phyloP scores from a whole-genome alignment of 2,888 invertebrate genomes.

The Hyppa rectilinea region DNA sequence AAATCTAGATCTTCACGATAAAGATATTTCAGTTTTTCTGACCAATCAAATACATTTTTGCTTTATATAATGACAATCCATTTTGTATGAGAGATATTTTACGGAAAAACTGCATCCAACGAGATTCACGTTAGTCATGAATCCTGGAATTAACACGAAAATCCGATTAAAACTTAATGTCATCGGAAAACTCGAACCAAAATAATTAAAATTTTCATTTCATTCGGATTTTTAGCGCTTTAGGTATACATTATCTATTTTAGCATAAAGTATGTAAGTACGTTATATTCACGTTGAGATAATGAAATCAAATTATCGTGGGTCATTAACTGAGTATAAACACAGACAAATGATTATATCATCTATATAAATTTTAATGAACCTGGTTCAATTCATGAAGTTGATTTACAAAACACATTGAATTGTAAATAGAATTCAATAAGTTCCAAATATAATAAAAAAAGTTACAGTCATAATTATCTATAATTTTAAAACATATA shows the following conservation, averaged over 20 bases:
- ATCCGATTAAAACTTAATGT: slow-evolving; percentile 56
- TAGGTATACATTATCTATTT: background rate
- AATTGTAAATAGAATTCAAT: background rate
- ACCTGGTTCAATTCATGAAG: background rate
- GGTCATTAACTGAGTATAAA: background rate
- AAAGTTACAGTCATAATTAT: no score
- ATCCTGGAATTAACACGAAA: slow-evolving; percentile 56
- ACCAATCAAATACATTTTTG: slow-evolving; percentile 10
- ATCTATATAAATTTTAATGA: background rate
- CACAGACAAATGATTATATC: background rate
- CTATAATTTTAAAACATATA: no score
- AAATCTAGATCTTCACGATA: background rate
- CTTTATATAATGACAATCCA: slow-evolving; percentile 10
- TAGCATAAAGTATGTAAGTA: background rate
- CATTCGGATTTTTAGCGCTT: slow-evolving; percentile 21
- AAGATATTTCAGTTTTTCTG: background rate
- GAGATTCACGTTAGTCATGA: slow-evolving; percentile 44
- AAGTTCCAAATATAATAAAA: no score
- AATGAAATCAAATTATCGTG: background rate
- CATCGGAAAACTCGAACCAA: slow-evolving; percentile 30
- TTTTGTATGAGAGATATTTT: slow-evolving; percentile 16
- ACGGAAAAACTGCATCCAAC: slow-evolving; percentile 21
- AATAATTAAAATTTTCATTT: slow-evolving; percentile 47
- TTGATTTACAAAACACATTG: background rate
- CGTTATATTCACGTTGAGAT: background rate